phyloP scores from a whole-genome alignment of 2,113 vertebrate genomes.

The Rissa tridactyla region DNA sequence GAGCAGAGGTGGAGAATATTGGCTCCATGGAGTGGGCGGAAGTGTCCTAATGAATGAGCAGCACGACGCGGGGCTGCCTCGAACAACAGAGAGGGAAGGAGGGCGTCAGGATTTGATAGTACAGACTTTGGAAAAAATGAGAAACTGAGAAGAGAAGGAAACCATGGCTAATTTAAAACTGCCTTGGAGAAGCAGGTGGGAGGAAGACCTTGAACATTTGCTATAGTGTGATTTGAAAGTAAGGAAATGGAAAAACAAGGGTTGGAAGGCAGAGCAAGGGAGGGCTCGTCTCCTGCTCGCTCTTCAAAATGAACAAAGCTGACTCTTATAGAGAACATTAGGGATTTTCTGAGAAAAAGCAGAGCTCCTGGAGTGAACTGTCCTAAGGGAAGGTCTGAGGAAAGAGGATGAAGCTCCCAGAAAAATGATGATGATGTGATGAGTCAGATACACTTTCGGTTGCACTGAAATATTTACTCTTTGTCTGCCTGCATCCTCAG shows the following conservation, averaged over 20 bases:
- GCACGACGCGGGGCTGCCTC: neutral
- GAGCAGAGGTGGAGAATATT: conserved; percentile 46
- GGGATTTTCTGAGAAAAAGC: conserved; percentile 45
- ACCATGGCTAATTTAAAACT: conserved; percentile 48
- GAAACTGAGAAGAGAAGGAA: conserved; percentile 12
- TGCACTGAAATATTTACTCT: conserved; percentile 22
- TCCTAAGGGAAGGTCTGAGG: conserved; percentile 17
- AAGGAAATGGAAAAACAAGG: conserved; percentile 57
- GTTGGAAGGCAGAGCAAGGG: conserved; percentile 25
- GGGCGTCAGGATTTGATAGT: conserved; percentile 25
- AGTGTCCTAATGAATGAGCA: conserved; percentile 51
- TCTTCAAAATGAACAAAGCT: conserved; percentile 51
- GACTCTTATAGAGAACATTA: conserved; percentile 27
- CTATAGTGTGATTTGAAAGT: conserved; percentile 12
- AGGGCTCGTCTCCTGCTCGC: neutral
- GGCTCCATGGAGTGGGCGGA: conserved; percentile 26
- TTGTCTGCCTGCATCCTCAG: conserved; percentile 10
- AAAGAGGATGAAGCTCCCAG: conserved; percentile 38
- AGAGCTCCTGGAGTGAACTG: conserved; percentile 23
- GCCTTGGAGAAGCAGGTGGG: conserved; percentile 52
- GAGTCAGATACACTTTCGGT: conserved; percentile 14
- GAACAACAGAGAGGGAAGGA: conserved; percentile 43
- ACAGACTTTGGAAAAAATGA: conserved; percentile 43
- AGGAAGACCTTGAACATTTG: conserved; percentile 42
- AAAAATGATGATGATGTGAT: conserved; percentile 11